Evolutionary conservation across 2,888 invertebrate genomes (phyloP).

Genomic region (Fissipunctia ypsillon): DNA sequence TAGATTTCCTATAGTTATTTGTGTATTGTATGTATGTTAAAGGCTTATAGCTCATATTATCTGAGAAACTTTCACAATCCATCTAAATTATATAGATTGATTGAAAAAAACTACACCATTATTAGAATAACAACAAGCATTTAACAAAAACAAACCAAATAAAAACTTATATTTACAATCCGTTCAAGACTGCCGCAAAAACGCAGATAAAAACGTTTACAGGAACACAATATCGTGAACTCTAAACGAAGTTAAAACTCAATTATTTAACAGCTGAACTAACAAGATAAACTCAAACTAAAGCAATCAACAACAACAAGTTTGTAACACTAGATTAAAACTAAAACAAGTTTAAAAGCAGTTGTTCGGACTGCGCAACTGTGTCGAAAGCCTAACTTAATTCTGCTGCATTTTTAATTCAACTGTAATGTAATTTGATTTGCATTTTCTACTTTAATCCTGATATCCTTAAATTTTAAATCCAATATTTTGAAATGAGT

Average conservation of each 20-base stretch:
- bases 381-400: conserved; percentile 35
- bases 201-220: conserved; percentile 23
- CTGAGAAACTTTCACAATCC: no score
- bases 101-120: background rate
- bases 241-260: conserved; percentile 29
- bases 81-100: no score
- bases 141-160: background rate
- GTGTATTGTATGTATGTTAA: no score
- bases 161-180: conserved; percentile 13
- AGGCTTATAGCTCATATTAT: no score
- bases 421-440: background rate
- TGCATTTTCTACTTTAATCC: background rate
- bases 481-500: no score
- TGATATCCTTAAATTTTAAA: background rate
- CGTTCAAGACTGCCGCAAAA: background rate
- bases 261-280: conserved; percentile 52
- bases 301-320: conserved; percentile 34
- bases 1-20: no score
- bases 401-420: conserved; percentile 9
- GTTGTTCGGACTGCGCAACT: conserved; percentile 21
- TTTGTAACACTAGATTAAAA: conserved; percentile 50
- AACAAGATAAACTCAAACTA: conserved; percentile 46
- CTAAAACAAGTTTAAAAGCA: conserved; percentile 31
- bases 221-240: conserved; percentile 4
- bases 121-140: background rate